Percentiles rank a stretch among this genome's conserved stretches.
phyloP scores from a whole-genome alignment of 1,140 invertebrate species.

The Leptinotarsa texana region DNA sequence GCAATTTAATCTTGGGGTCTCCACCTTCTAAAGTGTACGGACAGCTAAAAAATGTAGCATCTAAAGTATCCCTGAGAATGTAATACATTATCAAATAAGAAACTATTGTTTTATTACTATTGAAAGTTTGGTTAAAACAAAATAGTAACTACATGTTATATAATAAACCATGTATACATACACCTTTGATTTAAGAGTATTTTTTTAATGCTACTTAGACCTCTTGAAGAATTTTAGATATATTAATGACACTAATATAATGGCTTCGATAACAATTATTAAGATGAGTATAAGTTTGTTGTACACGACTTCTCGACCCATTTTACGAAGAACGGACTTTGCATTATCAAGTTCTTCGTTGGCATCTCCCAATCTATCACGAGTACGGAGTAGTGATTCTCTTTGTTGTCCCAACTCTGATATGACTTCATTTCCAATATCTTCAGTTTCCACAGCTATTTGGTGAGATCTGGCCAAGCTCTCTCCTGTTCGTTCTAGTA shows the following conservation, averaged over 20 bases:
- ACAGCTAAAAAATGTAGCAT: conserved; percentile 83
- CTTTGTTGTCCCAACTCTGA: conserved; percentile 57
- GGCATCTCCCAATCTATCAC: conserved; percentile 57
- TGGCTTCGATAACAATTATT: conserved; percentile 58
- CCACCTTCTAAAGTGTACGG: conserved; percentile 97
- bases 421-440: conserved; percentile 75
- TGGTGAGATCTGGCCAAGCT: conserved; percentile 72
- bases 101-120: too few species aligned
- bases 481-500: conserved; percentile 67
- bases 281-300: conserved; percentile 58
- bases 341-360: conserved; percentile 56
- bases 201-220: background rate
- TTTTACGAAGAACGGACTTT: conserved; percentile 52
- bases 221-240: conserved; percentile 42
- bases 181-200: background rate
- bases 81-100: conserved; percentile 55
- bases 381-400: conserved; percentile 57
- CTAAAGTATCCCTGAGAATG: conserved; percentile 79
- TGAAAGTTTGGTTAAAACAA: too few species aligned
- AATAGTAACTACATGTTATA: too few species aligned
- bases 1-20: conserved; percentile 95
- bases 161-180: too few species aligned
- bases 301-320: conserved; percentile 58
- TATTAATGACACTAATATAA: conserved; percentile 42
- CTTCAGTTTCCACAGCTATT: conserved; percentile 77